Conservation (phyloP, 1,140 invertebrate genomes). For the Drosophila pectinifera region DNA sequence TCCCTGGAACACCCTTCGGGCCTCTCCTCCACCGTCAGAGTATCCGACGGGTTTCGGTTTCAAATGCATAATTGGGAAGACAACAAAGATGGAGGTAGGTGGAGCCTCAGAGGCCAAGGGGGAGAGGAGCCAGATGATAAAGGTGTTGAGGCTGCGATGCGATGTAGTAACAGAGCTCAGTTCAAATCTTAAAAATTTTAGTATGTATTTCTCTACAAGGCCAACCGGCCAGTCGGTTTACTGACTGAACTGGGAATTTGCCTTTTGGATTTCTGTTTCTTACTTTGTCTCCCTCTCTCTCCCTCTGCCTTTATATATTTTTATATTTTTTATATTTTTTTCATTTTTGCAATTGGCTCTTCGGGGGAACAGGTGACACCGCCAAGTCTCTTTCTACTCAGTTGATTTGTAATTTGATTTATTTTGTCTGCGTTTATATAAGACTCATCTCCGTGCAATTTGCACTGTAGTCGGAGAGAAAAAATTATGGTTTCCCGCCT, state of each 20-base stretch:
- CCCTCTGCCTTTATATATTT: neutral
- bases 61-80: constrained; percentile 61
- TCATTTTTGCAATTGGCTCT: constrained; percentile 45
- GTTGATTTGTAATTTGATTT: constrained; percentile 68
- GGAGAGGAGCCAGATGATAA: constrained; percentile 41
- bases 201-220: constrained; percentile 66
- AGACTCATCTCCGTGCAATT: constrained; percentile 69
- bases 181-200: constrained; percentile 60
- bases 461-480: constrained; percentile 28
- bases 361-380: constrained; percentile 27
- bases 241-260: constrained; percentile 36
- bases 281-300: constrained; percentile 1
- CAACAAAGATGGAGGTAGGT: constrained; percentile 16
- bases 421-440: constrained; percentile 75
- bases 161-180: constrained; percentile 74
- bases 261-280: constrained; percentile 9
- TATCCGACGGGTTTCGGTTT: constrained; percentile 50
- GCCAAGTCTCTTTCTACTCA: constrained; percentile 49
- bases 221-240: constrained; percentile 61
- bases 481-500: constrained; percentile 64
- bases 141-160: constrained; percentile 69
- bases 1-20: constrained; percentile 4
- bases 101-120: neutral
- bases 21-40: neutral
- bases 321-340: neutral